Evolutionary conservation across 1,140 invertebrate species (phyloP).

Genomic region (Aphaenogaster floridana): DNA sequence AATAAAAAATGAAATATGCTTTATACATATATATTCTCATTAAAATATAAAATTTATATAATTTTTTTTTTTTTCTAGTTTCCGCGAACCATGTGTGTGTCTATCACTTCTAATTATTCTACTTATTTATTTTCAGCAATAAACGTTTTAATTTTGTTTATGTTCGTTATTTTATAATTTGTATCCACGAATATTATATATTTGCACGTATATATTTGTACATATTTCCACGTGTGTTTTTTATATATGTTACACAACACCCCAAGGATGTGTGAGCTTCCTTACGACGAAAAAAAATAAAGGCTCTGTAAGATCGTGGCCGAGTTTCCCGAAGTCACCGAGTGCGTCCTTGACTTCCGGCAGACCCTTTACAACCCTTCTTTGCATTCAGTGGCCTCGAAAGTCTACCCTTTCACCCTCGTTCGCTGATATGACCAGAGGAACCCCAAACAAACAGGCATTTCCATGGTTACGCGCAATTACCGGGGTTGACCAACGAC

Average conservation of each 20-base stretch:
- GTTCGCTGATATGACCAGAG: constrained; percentile 69
- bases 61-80: neutral
- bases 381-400: constrained; percentile 78
- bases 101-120: neutral
- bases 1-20: neutral
- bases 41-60: neutral
- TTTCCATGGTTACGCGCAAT: constrained; percentile 83
- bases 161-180: neutral
- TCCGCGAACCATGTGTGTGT: neutral
- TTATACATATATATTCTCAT: neutral
- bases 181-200: neutral
- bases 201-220: neutral
- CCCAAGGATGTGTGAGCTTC: neutral
- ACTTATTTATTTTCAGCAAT: neutral
- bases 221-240: neutral
- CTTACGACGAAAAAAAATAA: neutral
- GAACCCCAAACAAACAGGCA: constrained; percentile 81
- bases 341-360: constrained; percentile 80
- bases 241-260: neutral
- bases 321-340: constrained; percentile 75
- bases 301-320: constrained; percentile 57
- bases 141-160: neutral
- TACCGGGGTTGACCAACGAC: constrained; percentile 78
- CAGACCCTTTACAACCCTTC: constrained; percentile 79
- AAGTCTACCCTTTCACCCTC: constrained; percentile 72